These are phyloP conservation scores for Cephus rjabovi DNA, from an alignment of 2,888 invertebrate genomes.

Conservation along the genomic window DNA sequence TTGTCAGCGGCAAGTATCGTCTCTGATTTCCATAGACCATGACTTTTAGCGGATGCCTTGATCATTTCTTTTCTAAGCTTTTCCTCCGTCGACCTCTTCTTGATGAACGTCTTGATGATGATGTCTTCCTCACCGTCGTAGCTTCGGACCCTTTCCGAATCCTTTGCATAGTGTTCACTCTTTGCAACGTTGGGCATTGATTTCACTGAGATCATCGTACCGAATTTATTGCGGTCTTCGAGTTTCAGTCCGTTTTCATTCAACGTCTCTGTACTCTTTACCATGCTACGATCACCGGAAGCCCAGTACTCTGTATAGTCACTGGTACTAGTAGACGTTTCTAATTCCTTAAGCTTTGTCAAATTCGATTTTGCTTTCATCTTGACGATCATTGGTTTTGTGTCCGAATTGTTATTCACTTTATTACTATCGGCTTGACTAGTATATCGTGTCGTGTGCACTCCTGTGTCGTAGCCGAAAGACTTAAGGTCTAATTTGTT, in stretches of 20 bases:
- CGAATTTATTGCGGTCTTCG: constrained; percentile 26
- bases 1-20: constrained; percentile 11
- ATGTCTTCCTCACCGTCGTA: constrained; percentile 12
- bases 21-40: constrained; percentile 18
- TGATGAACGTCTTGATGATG: constrained; percentile 1
- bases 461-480: constrained; percentile 54
- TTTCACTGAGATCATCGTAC: constrained; percentile 46
- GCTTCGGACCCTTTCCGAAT: not conserved
- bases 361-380: constrained; percentile 47
- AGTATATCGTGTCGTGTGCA: constrained; percentile 52
- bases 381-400: constrained; percentile 34
- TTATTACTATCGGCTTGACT: constrained; percentile 35
- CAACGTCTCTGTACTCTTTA: constrained; percentile 40
- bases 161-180: constrained; percentile 19
- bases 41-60: constrained; percentile 8
- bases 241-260: constrained; percentile 25
- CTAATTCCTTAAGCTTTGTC: constrained; percentile 7
- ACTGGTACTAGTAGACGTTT: constrained; percentile 14
- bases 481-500: constrained; percentile 54
- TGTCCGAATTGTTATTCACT: constrained; percentile 28
- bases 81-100: constrained; percentile 1
- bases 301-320: constrained; percentile 14
- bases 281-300: constrained; percentile 34
- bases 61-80: constrained; percentile 12
- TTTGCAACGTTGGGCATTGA: constrained; percentile 57